Conservation (phyloP, 2,113 vertebrate species). For the Gasterosteus nipponicus region DNA sequence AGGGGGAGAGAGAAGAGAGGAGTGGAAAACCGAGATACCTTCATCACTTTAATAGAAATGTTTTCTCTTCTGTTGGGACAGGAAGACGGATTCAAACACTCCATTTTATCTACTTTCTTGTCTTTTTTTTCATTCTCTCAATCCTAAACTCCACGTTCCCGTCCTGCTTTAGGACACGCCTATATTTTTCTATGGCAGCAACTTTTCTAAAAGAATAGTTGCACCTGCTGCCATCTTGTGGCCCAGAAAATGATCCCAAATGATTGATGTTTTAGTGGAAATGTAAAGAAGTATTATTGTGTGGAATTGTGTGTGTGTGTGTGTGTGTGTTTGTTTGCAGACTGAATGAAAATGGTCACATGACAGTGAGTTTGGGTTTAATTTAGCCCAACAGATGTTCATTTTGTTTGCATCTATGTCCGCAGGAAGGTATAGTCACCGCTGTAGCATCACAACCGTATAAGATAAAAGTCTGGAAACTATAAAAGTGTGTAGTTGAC, state of each 20-base stretch:
- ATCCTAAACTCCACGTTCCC: slow-evolving; percentile 13
- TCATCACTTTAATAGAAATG: not conserved
- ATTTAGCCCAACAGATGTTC: not conserved
- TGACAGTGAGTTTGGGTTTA: not conserved
- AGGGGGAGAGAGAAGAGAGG: not conserved
- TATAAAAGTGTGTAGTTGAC: no score
- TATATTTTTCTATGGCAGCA: not conserved
- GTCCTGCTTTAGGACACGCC: slow-evolving; percentile 35
- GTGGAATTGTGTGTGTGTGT: not conserved
- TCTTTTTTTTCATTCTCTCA: slow-evolving; percentile 11
- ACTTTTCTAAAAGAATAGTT: not conserved
- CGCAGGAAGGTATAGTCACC: no score
- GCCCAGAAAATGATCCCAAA: not conserved
- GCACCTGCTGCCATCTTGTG: slow-evolving; percentile 29
- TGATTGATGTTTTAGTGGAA: not conserved
- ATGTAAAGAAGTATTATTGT: not conserved
- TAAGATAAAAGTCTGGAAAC: no score
- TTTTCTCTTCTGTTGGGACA: slow-evolving; percentile 17
- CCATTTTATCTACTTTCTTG: slow-evolving; percentile 26
- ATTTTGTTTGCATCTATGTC: not conserved
- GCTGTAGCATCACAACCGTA: no score
- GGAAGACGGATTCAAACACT: slow-evolving; percentile 15
- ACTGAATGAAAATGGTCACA: not conserved
- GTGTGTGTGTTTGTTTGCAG: not conserved
- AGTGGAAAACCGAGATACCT: not conserved